phyloP scores from a whole-genome alignment of 2,888 invertebrate genomes.

The Latheticus oryzae region DNA sequence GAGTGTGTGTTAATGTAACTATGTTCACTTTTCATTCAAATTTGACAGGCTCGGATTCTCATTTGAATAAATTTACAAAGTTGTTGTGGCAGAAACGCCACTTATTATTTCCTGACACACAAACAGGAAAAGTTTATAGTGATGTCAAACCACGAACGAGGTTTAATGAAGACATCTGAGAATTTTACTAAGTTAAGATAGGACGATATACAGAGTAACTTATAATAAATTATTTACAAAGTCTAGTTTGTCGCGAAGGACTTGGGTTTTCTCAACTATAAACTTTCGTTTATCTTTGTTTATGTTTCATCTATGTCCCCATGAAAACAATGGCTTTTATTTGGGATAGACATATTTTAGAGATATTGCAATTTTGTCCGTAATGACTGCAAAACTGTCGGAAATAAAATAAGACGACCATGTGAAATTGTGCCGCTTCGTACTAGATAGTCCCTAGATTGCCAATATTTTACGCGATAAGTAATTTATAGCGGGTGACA shows the following conservation, averaged over 20 bases:
- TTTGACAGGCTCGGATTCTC: slow-evolving; percentile 6
- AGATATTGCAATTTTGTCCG: slow-evolving; percentile 46
- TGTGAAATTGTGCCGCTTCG: slow-evolving; percentile 36
- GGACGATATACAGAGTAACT: too few species aligned
- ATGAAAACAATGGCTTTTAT: slow-evolving; percentile 35
- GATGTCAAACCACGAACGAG: too few species aligned
- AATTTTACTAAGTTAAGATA: too few species aligned
- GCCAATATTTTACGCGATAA: slow-evolving; percentile 37
- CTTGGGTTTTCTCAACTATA: slow-evolving; percentile 30
- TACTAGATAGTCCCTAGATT: slow-evolving; percentile 22
- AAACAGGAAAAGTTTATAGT: too few species aligned
- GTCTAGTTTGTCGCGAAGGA: too few species aligned
- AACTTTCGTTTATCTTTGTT: slow-evolving; percentile 37
- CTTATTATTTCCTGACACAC: background rate
- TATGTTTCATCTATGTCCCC: slow-evolving; percentile 36
- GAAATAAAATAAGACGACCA: slow-evolving; percentile 41
- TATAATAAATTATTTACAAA: too few species aligned
- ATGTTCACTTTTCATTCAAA: slow-evolving; percentile 13
- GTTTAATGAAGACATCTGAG: too few species aligned
- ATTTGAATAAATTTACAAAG: slow-evolving; percentile 14
- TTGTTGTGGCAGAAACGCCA: slow-evolving; percentile 1
- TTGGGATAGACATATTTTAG: slow-evolving; percentile 42
- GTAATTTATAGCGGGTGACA: slow-evolving; percentile 32
- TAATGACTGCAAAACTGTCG: slow-evolving; percentile 46
- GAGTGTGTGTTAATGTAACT: slow-evolving; percentile 25